These are phyloP conservation scores for Cheilosia urbana DNA, from an alignment of 2,888 invertebrate genomes.

Conservation along the genomic window DNA sequence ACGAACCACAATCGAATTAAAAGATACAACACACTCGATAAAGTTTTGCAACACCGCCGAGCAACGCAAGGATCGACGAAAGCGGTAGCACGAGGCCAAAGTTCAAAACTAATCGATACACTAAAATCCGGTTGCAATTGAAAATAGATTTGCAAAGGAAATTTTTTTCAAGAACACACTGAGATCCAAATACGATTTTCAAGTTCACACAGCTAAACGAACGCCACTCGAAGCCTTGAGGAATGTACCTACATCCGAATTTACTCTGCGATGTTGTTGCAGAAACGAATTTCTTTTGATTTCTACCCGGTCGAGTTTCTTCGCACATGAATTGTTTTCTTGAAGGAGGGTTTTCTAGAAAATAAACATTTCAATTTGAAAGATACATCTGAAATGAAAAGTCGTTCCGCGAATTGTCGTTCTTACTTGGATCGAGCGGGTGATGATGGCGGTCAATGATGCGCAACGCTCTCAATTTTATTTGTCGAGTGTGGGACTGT, in stretches of 20 bases:
- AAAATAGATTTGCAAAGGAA: constrained; percentile 36
- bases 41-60: too few species aligned
- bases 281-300: constrained; percentile 29
- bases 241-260: not conserved
- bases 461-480: constrained; percentile 54
- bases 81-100: not conserved
- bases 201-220: constrained; percentile 46
- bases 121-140: constrained; percentile 25
- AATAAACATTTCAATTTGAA: constrained; percentile 46
- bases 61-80: not conserved
- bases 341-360: constrained; percentile 44
- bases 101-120: constrained; percentile 32
- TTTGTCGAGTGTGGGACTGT: constrained; percentile 38
- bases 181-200: constrained; percentile 55
- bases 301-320: constrained; percentile 17
- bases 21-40: too few species aligned
- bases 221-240: constrained; percentile 38
- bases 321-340: constrained; percentile 48
- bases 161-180: constrained; percentile 14
- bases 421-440: not conserved
- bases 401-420: constrained; percentile 5
- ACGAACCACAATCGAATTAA: too few species aligned
- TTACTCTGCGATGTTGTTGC: constrained; percentile 13
- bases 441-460: constrained; percentile 62
- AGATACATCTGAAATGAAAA: constrained; percentile 15